Percentiles rank a stretch among this genome's conserved stretches.
phyloP scores from a whole-genome alignment of 1,140 invertebrate genomes.

The Pogonomyrmex barbatus region DNA sequence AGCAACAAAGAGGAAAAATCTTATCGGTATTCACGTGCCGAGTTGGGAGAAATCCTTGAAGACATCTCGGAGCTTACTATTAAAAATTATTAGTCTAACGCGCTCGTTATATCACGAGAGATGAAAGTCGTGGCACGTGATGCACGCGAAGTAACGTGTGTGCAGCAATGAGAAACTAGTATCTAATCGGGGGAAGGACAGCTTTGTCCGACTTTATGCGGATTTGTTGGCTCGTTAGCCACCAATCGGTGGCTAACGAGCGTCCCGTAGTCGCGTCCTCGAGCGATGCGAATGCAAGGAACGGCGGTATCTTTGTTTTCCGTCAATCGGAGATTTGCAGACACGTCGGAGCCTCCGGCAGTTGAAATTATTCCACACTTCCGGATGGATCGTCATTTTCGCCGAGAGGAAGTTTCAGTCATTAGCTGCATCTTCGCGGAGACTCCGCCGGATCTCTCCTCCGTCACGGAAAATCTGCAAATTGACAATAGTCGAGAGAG shows the following conservation, averaged over 20 bases:
- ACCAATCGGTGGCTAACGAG: slow-evolving; percentile 38
- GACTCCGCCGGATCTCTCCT: not conserved
- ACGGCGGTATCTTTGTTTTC: not conserved
- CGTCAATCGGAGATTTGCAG: not conserved
- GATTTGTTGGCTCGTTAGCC: slow-evolving; percentile 26
- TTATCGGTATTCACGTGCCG: not conserved
- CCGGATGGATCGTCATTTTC: slow-evolving; percentile 17
- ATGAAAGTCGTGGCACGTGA: slow-evolving; percentile 12
- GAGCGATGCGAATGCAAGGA: not conserved
- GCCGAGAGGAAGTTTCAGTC: not conserved
- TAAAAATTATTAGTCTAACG: not conserved
- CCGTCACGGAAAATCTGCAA: not conserved
- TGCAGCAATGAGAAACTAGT: not conserved
- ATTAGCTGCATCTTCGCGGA: not conserved
- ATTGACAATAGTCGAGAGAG: not conserved
- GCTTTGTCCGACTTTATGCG: slow-evolving; percentile 6
- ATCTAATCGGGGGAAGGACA: slow-evolving; percentile 41
- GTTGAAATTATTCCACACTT: not conserved
- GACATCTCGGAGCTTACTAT: not conserved
- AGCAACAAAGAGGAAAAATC: not conserved
- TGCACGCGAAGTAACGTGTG: not conserved
- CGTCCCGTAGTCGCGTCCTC: slow-evolving; percentile 14
- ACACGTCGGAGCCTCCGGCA: not conserved
- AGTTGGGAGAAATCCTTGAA: slow-evolving; percentile 6
- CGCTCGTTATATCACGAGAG: slow-evolving; percentile 7